A percentile compares a stretch with the other conserved stretches of the same genome.
These are phyloP conservation scores for Andrena bucephala DNA, from an alignment of 2,888 invertebrate genomes.

Conservation along the genomic window DNA sequence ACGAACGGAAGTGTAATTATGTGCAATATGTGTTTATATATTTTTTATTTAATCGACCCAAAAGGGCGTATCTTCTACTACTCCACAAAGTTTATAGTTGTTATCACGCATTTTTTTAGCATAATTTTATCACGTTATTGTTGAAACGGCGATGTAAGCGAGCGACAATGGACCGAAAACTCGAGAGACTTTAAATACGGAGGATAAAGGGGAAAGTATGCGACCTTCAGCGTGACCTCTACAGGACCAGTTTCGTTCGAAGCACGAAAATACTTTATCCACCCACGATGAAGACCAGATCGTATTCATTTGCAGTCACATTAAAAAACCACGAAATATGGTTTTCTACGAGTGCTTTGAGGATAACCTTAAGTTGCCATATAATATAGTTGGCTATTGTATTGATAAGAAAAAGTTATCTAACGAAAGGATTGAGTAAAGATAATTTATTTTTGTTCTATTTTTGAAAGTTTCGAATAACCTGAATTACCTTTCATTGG, in stretches of 20 bases:
- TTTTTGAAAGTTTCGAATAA: too few species aligned
- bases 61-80: too few species aligned
- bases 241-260: conserved; percentile 52
- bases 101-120: too few species aligned
- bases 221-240: conserved; percentile 54
- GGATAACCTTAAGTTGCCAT: too few species aligned
- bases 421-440: too few species aligned
- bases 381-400: neutral
- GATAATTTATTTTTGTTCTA: too few species aligned
- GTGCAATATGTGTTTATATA: too few species aligned
- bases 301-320: conserved; percentile 3
- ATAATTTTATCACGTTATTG: conserved; percentile 5
- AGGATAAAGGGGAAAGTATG: conserved; percentile 31
- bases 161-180: neutral
- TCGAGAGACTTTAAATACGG: neutral
- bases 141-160: neutral
- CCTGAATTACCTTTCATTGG: too few species aligned
- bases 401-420: neutral
- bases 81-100: too few species aligned
- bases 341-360: neutral
- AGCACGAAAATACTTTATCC: conserved; percentile 41
- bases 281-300: conserved; percentile 27
- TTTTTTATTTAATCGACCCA: too few species aligned
- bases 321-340: neutral
- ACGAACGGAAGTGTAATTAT: too few species aligned